Evolutionary conservation across 2,797 vertebrate genomes (phyloP).

Genomic region (Erethizon dorsatum): DNA sequence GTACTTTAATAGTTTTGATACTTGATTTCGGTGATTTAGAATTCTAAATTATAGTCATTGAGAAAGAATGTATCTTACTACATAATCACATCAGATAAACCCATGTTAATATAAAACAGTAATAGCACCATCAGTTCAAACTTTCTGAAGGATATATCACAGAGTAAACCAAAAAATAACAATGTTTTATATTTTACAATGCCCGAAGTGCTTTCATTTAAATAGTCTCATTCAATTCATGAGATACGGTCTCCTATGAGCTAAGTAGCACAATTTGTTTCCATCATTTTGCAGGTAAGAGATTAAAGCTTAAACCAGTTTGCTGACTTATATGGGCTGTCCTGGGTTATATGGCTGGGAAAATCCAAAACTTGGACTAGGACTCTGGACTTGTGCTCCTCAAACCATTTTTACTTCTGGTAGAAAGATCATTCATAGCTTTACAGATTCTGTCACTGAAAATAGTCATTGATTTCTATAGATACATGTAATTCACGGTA

Average conservation of each 20-base stretch:
- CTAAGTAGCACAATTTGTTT: background rate
- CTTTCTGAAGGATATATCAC: conserved; percentile 7
- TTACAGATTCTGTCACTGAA: conserved; percentile 1
- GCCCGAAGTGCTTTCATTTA: background rate
- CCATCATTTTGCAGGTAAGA: background rate
- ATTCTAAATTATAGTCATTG: conserved; percentile 43
- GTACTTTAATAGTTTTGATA: conserved; percentile 41
- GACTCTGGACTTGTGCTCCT: conserved; percentile 19
- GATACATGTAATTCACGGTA: background rate
- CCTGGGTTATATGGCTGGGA: background rate
- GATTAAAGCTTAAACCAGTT: background rate
- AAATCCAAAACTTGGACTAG: background rate
- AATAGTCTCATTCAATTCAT: background rate
- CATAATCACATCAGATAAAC: conserved; percentile 32
- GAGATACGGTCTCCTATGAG: background rate
- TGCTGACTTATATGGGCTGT: background rate
- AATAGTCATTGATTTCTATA: background rate
- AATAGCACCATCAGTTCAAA: background rate
- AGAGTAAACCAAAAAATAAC: conserved; percentile 3
- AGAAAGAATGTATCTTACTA: conserved; percentile 24
- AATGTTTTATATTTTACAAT: background rate
- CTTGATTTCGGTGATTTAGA: conserved; percentile 50
- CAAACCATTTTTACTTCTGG: conserved; percentile 5
- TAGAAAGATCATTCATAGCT: background rate
- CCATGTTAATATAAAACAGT: background rate